Conservation (phyloP, 2,113 vertebrate species). For the Eulemur macaco region DNA sequence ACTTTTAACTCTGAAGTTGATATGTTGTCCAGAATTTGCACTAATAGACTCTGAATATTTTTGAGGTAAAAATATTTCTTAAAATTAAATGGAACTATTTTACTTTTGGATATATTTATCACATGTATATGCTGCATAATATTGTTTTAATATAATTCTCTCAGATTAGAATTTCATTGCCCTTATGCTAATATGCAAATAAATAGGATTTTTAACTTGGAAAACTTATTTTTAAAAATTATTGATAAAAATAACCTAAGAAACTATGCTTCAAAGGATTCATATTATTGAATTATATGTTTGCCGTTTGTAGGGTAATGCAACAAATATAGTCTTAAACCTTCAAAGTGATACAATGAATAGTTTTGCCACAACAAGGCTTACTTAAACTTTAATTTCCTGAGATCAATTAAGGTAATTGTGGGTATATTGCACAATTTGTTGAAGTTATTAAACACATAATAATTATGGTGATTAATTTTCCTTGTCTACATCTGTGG, state of each 20-base stretch:
- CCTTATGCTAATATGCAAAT: not conserved
- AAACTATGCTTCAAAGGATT: not conserved
- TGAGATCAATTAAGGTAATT: not conserved
- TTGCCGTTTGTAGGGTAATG: not conserved
- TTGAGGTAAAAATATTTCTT: not conserved
- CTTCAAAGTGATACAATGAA: not conserved
- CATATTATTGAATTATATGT: not conserved
- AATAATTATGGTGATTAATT: not conserved
- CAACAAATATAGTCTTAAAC: not conserved
- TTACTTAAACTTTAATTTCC: not conserved
- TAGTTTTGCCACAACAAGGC: not conserved
- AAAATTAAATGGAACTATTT: not conserved
- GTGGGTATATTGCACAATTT: not conserved
- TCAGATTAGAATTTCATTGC: not conserved
- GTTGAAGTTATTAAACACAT: not conserved
- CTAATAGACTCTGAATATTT: not conserved
- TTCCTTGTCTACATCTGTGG: not conserved
- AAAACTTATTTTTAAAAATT: not conserved
- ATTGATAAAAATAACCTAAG: not conserved
- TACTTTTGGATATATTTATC: not conserved
- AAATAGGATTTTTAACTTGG: not conserved
- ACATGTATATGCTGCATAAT: not conserved
- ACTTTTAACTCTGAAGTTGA: not conserved
- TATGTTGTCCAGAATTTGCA: not conserved
- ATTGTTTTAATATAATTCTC: not conserved